These are phyloP conservation scores for Eupeodes corollae DNA, from an alignment of 1,140 invertebrate genomes.

Conservation along the genomic window DNA sequence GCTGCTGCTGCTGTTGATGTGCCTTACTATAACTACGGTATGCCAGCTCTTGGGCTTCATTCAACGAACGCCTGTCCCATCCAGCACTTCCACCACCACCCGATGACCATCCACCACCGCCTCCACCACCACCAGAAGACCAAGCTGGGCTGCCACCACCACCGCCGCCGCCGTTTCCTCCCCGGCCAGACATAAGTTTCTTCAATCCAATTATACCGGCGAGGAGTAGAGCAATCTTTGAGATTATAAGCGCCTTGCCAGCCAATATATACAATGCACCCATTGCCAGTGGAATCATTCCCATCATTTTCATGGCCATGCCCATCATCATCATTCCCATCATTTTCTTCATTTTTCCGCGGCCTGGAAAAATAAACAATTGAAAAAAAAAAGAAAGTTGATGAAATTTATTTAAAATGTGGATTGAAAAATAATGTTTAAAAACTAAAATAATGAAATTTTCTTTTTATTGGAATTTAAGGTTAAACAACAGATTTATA, in stretches of 20 bases:
- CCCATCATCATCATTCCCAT: slow-evolving; percentile 75
- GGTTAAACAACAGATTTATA: no score
- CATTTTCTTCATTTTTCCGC: slow-evolving; percentile 71
- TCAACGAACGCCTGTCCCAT: slow-evolving; percentile 41
- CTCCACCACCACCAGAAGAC: slow-evolving; percentile 45
- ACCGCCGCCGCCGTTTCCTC: slow-evolving; percentile 41
- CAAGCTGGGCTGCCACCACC: slow-evolving; percentile 44
- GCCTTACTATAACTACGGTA: slow-evolving; percentile 46
- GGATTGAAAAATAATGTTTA: no score
- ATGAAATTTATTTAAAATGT: background rate
- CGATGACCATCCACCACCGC: slow-evolving; percentile 46
- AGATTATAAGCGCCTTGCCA: slow-evolving; percentile 65
- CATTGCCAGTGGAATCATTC: slow-evolving; percentile 58
- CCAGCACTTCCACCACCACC: slow-evolving; percentile 32
- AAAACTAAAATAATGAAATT: no score
- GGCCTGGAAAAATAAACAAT: slow-evolving; percentile 39
- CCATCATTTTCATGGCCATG: slow-evolving; percentile 61
- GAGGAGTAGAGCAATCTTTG: slow-evolving; percentile 63
- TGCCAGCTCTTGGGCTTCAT: slow-evolving; percentile 49
- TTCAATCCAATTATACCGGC: slow-evolving; percentile 68
- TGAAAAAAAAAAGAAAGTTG: slow-evolving; percentile 1
- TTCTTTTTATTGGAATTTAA: no score
- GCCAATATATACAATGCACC: slow-evolving; percentile 60
- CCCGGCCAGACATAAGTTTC: slow-evolving; percentile 57
- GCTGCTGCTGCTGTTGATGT: slow-evolving; percentile 8